Base-by-base conservation (phyloP, 2,888 invertebrate genomes). In the Tinea semifulvella region DNA sequence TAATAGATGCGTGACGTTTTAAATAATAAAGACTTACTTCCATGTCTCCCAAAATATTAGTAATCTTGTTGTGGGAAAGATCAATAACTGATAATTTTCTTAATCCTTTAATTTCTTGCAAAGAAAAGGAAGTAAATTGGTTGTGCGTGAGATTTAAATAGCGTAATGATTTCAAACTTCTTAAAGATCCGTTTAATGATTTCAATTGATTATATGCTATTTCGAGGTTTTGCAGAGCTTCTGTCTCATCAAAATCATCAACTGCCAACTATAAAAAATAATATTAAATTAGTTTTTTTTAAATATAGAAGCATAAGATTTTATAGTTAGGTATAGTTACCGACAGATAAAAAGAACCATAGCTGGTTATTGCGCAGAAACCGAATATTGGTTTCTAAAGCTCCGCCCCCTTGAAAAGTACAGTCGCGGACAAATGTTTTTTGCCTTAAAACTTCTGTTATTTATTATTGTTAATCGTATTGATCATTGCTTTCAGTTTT, bases 91-190 rank as follows among this genome's bases (percentile, higher is more conserved):
- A 85, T n/a, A 94, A 69, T 50, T 84, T 84, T 51, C 85, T 85
- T 47, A 93, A 67, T 0, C 92, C 92, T 46, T 88, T 87, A 38
- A 93, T 85, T 65, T 93, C 91, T 62, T 89, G 87, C 57, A 93
- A 84, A 0, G 91, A 91, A 70, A 94, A 93, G 57, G 91, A 90
- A 1, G 84, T 81, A 46, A 93, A 80, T 27, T 83, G 79, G 61
- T 94, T 94, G 60, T 88, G 87, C 0, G 91, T 90, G 48, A 94
- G 75, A 68, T 92, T 92, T 35, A 91, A 81, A 51, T 84, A 85
- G 50, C 84, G 83, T 16, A 94, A 68, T 7, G 86, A 85, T 53
- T 85, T 84, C 43, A 93, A 71, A 31, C 88, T 87, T 53, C 86
- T 77, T 31, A 93, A 63, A 0, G 92, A 91, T 42, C 88, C 87